Conservation (phyloP, 1,140 invertebrate species). For the Leptinotarsa texana region DNA sequence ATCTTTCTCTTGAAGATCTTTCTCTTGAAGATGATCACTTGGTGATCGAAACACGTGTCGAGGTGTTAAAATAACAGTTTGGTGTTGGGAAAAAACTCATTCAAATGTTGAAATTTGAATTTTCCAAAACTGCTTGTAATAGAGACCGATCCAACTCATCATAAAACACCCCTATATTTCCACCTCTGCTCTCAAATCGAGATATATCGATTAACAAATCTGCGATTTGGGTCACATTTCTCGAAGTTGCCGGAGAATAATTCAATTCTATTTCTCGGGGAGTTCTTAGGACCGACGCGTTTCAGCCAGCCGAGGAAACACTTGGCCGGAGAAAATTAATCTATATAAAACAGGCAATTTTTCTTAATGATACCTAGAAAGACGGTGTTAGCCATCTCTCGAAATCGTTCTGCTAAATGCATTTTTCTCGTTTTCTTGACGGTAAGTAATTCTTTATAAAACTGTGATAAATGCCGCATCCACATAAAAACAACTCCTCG, state of each 20-base stretch:
- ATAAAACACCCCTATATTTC: not conserved
- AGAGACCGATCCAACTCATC: no score
- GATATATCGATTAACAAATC: not conserved
- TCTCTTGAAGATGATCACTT: no score
- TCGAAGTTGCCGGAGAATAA: not conserved
- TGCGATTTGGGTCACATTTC: not conserved
- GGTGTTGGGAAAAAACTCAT: no score
- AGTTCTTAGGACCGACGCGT: constrained; percentile 2
- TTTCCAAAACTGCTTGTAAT: no score
- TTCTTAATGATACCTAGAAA: constrained; percentile 34
- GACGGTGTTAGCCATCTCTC: constrained; percentile 28
- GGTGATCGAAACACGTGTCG: no score
- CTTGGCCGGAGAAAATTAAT: constrained; percentile 28
- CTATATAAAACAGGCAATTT: constrained; percentile 35
- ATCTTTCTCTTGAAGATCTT: no score
- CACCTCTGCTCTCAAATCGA: not conserved
- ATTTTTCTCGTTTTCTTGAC: constrained; percentile 40
- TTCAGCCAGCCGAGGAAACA: not conserved
- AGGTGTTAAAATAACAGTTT: no score
- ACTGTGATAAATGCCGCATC: constrained; percentile 39
- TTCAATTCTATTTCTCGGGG: not conserved
- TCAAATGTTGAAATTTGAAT: no score
- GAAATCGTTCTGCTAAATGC: constrained; percentile 36
- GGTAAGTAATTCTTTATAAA: constrained; percentile 41
- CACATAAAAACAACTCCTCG: constrained; percentile 27